These are phyloP conservation scores for Elachura formosa DNA, from an alignment of 2,113 vertebrate genomes.

Conservation along the genomic window DNA sequence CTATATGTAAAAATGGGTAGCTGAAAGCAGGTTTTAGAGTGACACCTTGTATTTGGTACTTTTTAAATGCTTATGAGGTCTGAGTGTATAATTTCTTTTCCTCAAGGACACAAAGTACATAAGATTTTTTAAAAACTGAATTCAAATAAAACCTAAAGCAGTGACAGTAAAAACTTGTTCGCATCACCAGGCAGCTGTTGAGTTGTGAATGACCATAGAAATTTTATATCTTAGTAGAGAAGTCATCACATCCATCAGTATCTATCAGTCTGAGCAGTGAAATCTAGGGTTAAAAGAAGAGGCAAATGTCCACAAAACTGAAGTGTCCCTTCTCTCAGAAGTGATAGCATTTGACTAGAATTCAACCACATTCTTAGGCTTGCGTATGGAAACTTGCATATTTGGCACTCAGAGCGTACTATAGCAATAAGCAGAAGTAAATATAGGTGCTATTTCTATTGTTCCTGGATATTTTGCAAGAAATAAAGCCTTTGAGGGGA, in stretches of 20 bases:
- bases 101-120: neutral
- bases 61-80: neutral
- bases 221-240: neutral
- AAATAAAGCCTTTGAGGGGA: neutral
- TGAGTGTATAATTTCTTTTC: neutral
- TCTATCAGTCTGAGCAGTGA: neutral
- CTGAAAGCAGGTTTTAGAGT: neutral
- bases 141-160: neutral
- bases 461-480: constrained; percentile 21
- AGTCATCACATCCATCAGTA: neutral
- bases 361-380: neutral
- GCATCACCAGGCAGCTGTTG: neutral
- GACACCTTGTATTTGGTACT: neutral
- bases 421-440: neutral
- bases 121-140: neutral
- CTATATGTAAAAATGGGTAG: neutral
- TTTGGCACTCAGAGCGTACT: constrained; percentile 12
- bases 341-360: neutral
- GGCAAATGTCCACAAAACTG: neutral
- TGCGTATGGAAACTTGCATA: constrained; percentile 1
- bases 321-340: neutral
- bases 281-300: neutral
- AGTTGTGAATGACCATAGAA: neutral
- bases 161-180: neutral
- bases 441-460: constrained; percentile 8